Conservation (phyloP, 2,888 invertebrate genomes). For the Drosophila borealis region DNA sequence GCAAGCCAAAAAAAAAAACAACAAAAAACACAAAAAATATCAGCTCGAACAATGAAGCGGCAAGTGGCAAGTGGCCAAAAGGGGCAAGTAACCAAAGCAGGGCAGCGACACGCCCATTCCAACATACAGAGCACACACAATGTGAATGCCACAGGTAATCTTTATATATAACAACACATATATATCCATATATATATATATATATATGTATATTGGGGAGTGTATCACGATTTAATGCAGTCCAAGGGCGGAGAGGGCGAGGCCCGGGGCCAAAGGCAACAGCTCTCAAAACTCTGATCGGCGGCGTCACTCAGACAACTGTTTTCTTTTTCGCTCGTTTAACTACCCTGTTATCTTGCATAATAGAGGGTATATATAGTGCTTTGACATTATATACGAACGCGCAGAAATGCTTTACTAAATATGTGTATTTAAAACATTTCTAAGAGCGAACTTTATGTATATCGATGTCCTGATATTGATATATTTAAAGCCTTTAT, state of each 20-base stretch:
- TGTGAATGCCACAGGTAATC: slow-evolving; percentile 63
- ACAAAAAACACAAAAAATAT: slow-evolving; percentile 41
- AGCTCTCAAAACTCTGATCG: slow-evolving; percentile 26
- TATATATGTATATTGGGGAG: slow-evolving; percentile 34
- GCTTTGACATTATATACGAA: no score
- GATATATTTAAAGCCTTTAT: no score
- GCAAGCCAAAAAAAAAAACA: slow-evolving; percentile 47
- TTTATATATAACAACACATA: slow-evolving; percentile 15
- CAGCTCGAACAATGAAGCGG: slow-evolving; percentile 24
- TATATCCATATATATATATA: slow-evolving; percentile 14
- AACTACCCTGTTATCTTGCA: slow-evolving; percentile 2
- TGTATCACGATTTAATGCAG: slow-evolving; percentile 36
- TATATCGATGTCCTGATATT: no score
- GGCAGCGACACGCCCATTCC: slow-evolving; percentile 57
- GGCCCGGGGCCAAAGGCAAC: neutral
- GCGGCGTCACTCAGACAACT: slow-evolving; percentile 40
- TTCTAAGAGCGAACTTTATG: no score
- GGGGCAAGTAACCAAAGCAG: slow-evolving; percentile 46
- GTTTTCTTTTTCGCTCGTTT: slow-evolving; percentile 14
- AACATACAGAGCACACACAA: slow-evolving; percentile 15
- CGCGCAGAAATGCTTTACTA: no score
- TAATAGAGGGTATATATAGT: neutral
- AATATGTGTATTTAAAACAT: no score
- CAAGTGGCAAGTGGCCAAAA: slow-evolving; percentile 43
- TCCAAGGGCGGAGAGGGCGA: neutral